phyloP scores from a whole-genome alignment of 1,140 invertebrate genomes.

The Telenomus remus region DNA sequence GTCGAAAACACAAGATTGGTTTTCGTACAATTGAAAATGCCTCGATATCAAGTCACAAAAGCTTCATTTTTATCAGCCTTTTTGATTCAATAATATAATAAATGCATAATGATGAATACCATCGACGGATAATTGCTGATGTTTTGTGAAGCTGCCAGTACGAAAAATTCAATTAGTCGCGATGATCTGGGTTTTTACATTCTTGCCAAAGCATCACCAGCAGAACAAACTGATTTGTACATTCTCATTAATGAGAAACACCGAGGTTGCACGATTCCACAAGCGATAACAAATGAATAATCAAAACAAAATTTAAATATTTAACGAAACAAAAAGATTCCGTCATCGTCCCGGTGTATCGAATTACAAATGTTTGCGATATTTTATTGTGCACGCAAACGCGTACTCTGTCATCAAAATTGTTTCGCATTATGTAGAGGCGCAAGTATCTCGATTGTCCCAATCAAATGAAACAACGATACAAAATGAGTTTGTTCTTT shows the following conservation, averaged over 20 bases:
- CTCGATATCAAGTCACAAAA: no score
- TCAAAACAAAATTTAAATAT: conserved; percentile 50
- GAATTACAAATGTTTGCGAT: conserved; percentile 29
- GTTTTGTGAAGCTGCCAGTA: conserved; percentile 24
- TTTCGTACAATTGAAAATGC: no score
- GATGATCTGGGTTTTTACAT: conserved; percentile 29
- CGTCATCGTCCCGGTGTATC: conserved; percentile 33
- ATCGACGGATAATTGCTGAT: no score
- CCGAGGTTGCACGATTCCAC: conserved; percentile 36
- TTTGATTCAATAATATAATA: not conserved
- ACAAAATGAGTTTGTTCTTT: no score
- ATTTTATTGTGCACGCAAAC: conserved; percentile 43
- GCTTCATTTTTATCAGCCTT: no score
- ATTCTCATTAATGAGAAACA: conserved; percentile 53
- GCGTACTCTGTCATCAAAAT: conserved; percentile 33
- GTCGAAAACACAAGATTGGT: not conserved
- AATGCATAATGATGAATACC: not conserved
- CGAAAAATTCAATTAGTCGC: conserved; percentile 39
- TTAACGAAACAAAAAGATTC: conserved; percentile 50
- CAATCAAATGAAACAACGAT: no score
- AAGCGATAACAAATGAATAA: conserved; percentile 52
- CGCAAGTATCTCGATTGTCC: conserved; percentile 17
- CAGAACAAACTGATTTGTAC: conserved; percentile 42
- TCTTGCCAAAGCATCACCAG: conserved; percentile 10
- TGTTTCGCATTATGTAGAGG: conserved; percentile 10